Evolutionary conservation across 2,888 invertebrate genomes (phyloP).

Genomic region (Eristalinus sepulchralis): DNA sequence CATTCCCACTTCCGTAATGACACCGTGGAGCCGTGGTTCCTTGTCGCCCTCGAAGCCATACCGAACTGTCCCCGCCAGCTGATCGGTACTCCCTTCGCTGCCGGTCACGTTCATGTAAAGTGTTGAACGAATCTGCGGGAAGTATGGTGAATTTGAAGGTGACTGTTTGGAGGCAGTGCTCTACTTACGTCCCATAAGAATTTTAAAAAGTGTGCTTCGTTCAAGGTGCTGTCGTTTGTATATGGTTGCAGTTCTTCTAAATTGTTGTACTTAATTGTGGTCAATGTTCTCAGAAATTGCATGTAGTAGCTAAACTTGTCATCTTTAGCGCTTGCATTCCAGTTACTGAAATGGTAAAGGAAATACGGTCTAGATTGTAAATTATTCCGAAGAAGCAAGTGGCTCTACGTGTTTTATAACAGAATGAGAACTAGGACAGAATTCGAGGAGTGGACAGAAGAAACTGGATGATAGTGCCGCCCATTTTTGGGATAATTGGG

Average conservation of each 20-base stretch:
- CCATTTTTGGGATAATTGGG: too few species aligned
- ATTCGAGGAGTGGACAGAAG: too few species aligned
- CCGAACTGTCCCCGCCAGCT: background rate
- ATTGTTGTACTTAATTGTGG: slow-evolving; percentile 73
- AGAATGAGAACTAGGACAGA: too few species aligned
- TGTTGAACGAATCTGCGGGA: slow-evolving; percentile 15
- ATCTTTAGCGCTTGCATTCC: slow-evolving; percentile 26
- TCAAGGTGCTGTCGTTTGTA: slow-evolving; percentile 74
- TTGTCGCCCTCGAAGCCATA: background rate
- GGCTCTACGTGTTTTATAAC: too few species aligned
- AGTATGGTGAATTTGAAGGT: background rate
- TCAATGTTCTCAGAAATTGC: slow-evolving; percentile 74
- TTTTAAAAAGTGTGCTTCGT: slow-evolving; percentile 73
- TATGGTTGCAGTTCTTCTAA: slow-evolving; percentile 73
- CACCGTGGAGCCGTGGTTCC: slow-evolving; percentile 24
- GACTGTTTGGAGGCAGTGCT: background rate
- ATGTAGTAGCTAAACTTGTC: slow-evolving; percentile 73
- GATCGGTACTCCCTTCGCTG: background rate
- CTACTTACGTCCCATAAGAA: slow-evolving; percentile 72
- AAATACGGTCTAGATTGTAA: too few species aligned
- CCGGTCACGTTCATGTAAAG: slow-evolving; percentile 7
- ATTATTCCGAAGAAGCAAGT: too few species aligned
- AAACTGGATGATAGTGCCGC: too few species aligned
- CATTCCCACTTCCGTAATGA: slow-evolving; percentile 78
- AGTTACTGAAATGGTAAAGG: slow-evolving; percentile 27